Percentiles rank a stretch among this genome's conserved stretches.
These are phyloP conservation scores for Noturus placidus DNA, from an alignment of 2,113 vertebrate species.

Conservation along the genomic window DNA sequence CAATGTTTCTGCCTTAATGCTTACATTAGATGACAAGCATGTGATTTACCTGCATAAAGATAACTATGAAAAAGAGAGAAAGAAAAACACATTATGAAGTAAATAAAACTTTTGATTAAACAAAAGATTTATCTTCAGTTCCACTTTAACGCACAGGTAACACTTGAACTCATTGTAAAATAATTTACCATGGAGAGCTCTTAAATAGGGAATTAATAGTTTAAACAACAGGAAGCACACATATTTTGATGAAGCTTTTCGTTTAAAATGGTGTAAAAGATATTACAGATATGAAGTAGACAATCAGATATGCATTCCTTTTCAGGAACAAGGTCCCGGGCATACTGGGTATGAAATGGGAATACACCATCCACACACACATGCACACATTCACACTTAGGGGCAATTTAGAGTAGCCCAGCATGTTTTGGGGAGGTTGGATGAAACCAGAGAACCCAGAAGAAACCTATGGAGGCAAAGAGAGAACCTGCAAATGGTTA, in stretches of 20 bases:
- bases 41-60: not conserved
- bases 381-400: not conserved
- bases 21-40: not conserved
- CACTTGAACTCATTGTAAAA: slow-evolving; percentile 47
- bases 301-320: not conserved
- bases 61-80: not conserved
- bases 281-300: not conserved
- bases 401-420: not conserved
- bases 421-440: not conserved
- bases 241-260: not conserved
- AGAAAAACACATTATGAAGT: not conserved
- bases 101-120: not conserved
- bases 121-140: slow-evolving; percentile 48
- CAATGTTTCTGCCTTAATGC: not conserved
- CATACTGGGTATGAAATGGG: not conserved
- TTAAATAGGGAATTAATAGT: slow-evolving; percentile 42
- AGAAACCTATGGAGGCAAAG: not conserved
- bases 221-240: slow-evolving; percentile 23
- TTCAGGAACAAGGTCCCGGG: not conserved
- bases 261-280: not conserved
- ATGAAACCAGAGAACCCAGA: not conserved
- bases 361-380: not conserved
- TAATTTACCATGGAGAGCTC: slow-evolving; percentile 46
- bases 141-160: slow-evolving; percentile 49
- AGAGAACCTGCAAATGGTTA: not conserved